Evolutionary conservation across 2,888 invertebrate genomes (phyloP).

Genomic region (Aleiodes alternator): DNA sequence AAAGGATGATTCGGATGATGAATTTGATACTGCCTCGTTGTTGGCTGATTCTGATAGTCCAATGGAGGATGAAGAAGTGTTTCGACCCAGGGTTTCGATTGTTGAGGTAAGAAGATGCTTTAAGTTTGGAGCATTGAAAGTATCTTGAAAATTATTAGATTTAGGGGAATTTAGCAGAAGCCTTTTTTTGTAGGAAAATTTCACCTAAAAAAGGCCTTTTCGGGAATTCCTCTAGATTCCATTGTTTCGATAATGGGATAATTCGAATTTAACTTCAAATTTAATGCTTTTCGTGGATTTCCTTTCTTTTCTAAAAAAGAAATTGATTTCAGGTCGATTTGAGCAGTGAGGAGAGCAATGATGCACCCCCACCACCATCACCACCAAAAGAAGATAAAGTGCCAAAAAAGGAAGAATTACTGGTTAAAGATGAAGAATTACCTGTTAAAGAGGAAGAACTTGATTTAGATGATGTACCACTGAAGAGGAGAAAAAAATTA

Average conservation of each 20-base stretch:
- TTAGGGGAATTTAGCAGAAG: neutral
- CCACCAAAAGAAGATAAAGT: conserved; percentile 51
- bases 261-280: too few relatives aligned
- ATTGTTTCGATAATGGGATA: too few relatives aligned
- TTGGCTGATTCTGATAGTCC: conserved; percentile 65
- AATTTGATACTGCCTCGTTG: conserved; percentile 63
- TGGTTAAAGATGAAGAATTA: conserved; percentile 45
- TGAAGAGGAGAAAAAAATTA: conserved; percentile 51
- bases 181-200: neutral
- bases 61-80: conserved; percentile 64
- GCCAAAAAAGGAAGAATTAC: conserved; percentile 64
- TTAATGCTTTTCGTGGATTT: neutral
- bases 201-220: neutral
- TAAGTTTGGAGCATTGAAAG: conserved; percentile 36
- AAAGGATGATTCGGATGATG: conserved; percentile 60
- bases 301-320: conserved; percentile 27
- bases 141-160: neutral
- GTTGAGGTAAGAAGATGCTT: conserved; percentile 68
- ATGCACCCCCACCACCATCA: neutral
- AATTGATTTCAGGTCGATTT: conserved; percentile 63
- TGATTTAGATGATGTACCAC: conserved; percentile 43
- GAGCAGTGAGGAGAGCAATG: conserved; percentile 68
- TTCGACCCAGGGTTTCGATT: conserved; percentile 66
- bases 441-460: conserved; percentile 7
- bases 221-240: too few relatives aligned